These are phyloP conservation scores for Pecten maximus DNA, from an alignment of 2,888 invertebrate species.

Conservation along the genomic window DNA sequence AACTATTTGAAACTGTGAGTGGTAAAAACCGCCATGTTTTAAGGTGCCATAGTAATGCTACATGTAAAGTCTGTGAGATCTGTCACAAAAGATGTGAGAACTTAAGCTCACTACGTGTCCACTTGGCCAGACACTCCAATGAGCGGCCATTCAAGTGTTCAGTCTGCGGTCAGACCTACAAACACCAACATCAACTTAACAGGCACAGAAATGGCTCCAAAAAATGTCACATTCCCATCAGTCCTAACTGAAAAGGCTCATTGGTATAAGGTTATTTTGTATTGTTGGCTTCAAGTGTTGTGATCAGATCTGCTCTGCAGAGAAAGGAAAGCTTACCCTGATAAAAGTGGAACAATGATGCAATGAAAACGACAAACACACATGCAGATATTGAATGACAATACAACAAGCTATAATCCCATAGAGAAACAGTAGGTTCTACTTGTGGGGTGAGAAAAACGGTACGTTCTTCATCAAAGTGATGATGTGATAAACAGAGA, in stretches of 20 bases:
- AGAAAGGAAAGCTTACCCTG: too few species aligned
- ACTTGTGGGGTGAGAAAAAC: too few species aligned
- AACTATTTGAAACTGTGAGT: background rate
- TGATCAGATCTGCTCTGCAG: too few species aligned
- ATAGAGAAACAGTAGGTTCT: too few species aligned
- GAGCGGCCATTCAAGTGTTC: background rate
- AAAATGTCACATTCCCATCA: background rate
- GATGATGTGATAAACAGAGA: too few species aligned
- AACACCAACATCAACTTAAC: constrained; percentile 16
- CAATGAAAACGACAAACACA: too few species aligned
- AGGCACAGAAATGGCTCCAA: background rate
- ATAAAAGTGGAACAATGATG: too few species aligned
- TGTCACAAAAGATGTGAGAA: constrained; percentile 21
- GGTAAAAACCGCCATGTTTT: constrained; percentile 24
- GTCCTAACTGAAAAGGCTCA: background rate
- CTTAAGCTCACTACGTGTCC: background rate
- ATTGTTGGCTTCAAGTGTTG: too few species aligned
- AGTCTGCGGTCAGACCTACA: background rate
- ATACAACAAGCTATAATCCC: too few species aligned
- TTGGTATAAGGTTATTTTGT: too few species aligned
- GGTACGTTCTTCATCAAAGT: too few species aligned
- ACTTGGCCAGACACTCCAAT: background rate
- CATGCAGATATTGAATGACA: too few species aligned
- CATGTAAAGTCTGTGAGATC: background rate
- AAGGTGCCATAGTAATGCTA: background rate